Percentiles rank a stretch among this genome's conserved stretches.
Evolutionary conservation across 2,888 invertebrate genomes (phyloP).

Genomic region (Theretra japonica): DNA sequence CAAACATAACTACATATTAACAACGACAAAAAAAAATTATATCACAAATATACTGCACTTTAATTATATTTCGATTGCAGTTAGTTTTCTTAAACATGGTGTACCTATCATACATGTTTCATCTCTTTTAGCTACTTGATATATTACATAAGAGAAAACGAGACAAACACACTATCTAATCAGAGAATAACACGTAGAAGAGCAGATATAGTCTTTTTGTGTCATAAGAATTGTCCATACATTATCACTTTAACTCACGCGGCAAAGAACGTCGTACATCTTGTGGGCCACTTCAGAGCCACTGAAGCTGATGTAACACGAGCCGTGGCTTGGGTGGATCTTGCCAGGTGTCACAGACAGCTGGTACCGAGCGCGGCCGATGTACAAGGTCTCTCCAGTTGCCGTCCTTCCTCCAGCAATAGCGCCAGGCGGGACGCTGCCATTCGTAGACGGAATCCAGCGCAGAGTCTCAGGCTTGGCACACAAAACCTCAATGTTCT

Average conservation of each 20-base stretch:
- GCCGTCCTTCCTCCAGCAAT: constrained; percentile 81
- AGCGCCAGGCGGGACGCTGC: constrained; percentile 82
- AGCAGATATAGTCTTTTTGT: neutral
- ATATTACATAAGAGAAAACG: neutral
- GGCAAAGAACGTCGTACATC: constrained; percentile 75
- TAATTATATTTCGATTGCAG: too few relatives aligned
- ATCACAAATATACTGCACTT: constrained; percentile 8
- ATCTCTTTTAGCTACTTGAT: neutral
- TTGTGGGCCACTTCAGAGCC: constrained; percentile 73
- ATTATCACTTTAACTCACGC: constrained; percentile 59
- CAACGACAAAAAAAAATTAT: neutral
- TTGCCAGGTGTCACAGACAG: constrained; percentile 85
- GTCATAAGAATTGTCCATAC: neutral
- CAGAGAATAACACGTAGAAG: neutral
- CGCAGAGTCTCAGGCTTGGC: constrained; percentile 67
- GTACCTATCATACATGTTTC: neutral
- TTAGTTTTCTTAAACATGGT: too few relatives aligned
- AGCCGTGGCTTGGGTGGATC: constrained; percentile 74
- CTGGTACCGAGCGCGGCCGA: constrained; percentile 84
- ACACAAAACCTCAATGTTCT: constrained; percentile 76
- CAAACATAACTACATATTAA: neutral
- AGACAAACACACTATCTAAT: neutral
- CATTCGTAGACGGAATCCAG: constrained; percentile 83
- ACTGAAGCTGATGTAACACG: constrained; percentile 74
- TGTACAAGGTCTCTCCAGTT: constrained; percentile 79